These are phyloP conservation scores for Sorex fumeus DNA, from an alignment of 2,113 vertebrate species.

Conservation along the genomic window DNA sequence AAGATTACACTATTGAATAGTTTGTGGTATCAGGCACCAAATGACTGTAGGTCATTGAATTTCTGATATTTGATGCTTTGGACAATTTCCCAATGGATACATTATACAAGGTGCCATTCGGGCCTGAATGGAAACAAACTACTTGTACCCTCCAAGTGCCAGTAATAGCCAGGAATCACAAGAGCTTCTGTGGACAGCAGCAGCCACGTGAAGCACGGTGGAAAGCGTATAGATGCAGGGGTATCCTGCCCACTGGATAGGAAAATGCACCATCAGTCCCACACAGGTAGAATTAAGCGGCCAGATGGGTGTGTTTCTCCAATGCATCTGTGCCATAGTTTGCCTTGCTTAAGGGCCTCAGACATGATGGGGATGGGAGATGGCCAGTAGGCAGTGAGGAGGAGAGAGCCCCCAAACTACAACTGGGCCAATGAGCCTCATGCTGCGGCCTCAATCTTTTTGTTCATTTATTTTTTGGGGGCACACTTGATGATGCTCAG, in stretches of 20 bases:
- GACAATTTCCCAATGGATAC: slow-evolving; percentile 31
- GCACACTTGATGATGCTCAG: too few relatives aligned
- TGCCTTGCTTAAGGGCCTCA: not conserved
- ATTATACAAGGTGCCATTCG: slow-evolving; percentile 21
- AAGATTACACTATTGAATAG: not conserved
- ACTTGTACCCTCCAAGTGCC: slow-evolving; percentile 36
- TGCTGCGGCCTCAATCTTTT: too few relatives aligned
- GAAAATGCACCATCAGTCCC: not conserved
- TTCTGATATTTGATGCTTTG: slow-evolving; percentile 63
- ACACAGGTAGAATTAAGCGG: not conserved
- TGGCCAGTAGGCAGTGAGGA: not conserved
- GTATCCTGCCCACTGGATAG: not conserved
- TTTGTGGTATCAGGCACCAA: slow-evolving; percentile 25
- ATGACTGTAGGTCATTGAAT: slow-evolving; percentile 51
- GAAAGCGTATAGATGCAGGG: not conserved
- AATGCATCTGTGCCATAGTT: not conserved
- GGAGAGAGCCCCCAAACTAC: not conserved
- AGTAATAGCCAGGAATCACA: slow-evolving; percentile 34
- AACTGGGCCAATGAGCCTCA: not conserved
- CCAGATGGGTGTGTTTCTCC: not conserved
- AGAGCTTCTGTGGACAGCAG: not conserved
- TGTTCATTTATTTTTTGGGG: too few relatives aligned
- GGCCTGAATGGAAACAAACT: slow-evolving; percentile 53
- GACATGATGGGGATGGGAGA: not conserved
- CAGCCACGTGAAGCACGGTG: not conserved